phyloP scores from a whole-genome alignment of 1,140 invertebrate genomes.

The Geopemphigus sp. region DNA sequence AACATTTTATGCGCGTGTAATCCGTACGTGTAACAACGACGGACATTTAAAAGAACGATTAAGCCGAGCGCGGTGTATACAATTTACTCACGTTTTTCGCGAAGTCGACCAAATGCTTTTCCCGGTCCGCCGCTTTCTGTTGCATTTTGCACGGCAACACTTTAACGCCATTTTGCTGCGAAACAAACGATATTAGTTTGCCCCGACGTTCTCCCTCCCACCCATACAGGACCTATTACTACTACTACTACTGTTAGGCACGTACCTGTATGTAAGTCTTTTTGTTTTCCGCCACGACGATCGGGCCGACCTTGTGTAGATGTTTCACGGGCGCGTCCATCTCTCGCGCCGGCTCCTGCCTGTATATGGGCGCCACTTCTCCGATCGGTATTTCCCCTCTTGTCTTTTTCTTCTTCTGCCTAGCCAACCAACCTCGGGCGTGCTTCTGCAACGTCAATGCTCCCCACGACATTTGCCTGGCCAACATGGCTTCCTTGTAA shows the following conservation, averaged over 20 bases:
- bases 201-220: too few species aligned
- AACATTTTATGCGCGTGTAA: too few species aligned
- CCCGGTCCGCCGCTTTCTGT: slow-evolving; percentile 26
- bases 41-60: too few species aligned
- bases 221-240: too few species aligned
- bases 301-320: slow-evolving; percentile 22
- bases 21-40: too few species aligned
- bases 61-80: too few species aligned
- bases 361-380: slow-evolving; percentile 46
- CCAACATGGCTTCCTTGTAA: slow-evolving; percentile 59
- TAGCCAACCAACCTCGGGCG: slow-evolving; percentile 65
- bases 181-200: not conserved
- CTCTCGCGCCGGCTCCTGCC: slow-evolving; percentile 26
- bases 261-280: slow-evolving; percentile 51
- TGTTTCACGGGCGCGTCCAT: not conserved
- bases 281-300: slow-evolving; percentile 50
- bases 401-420: slow-evolving; percentile 53
- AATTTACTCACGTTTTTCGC: slow-evolving; percentile 28
- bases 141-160: slow-evolving; percentile 42
- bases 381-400: slow-evolving; percentile 46
- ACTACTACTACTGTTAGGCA: too few species aligned
- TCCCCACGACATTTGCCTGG: slow-evolving; percentile 64
- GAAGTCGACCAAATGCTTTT: slow-evolving; percentile 35
- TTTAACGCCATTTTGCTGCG: slow-evolving; percentile 40
- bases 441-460: slow-evolving; percentile 68